Conservation (phyloP, 2,888 invertebrate species). For the Hoplodrina blanda region DNA sequence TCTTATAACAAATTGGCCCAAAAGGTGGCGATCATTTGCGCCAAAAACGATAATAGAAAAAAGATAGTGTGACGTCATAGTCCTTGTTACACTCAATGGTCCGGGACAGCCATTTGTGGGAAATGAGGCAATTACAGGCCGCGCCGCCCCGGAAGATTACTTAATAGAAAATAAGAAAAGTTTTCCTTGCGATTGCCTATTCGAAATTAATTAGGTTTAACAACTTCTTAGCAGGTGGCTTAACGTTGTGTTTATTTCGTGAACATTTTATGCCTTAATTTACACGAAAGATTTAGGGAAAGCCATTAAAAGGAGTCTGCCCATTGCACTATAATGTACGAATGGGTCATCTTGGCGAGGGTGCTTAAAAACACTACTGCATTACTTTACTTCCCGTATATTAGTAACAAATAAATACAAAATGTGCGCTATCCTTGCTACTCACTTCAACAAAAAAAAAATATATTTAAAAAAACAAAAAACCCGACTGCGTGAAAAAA, state of each 20-base stretch:
- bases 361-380: too few relatives aligned
- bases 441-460: too few relatives aligned
- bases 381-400: too few relatives aligned
- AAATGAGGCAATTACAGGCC: constrained; percentile 62
- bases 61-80: constrained; percentile 48
- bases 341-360: too few relatives aligned
- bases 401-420: too few relatives aligned
- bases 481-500: too few relatives aligned
- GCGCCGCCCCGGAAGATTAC: constrained; percentile 46
- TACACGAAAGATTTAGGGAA: constrained; percentile 9
- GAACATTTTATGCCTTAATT: constrained; percentile 2
- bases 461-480: too few relatives aligned
- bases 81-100: constrained; percentile 46
- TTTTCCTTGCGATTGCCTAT: constrained; percentile 52
- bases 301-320: background rate
- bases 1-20: constrained; percentile 31
- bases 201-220: constrained; percentile 54
- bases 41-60: constrained; percentile 29
- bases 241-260: constrained; percentile 18
- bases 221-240: constrained; percentile 34
- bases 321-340: too few relatives aligned
- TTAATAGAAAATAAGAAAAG: constrained; percentile 64
- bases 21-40: constrained; percentile 43
- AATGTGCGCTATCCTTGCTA: too few relatives aligned
- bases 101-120: constrained; percentile 53